Base-by-base conservation (phyloP, 2,113 vertebrate species). In the Hymenochirus boettgeri region DNA sequence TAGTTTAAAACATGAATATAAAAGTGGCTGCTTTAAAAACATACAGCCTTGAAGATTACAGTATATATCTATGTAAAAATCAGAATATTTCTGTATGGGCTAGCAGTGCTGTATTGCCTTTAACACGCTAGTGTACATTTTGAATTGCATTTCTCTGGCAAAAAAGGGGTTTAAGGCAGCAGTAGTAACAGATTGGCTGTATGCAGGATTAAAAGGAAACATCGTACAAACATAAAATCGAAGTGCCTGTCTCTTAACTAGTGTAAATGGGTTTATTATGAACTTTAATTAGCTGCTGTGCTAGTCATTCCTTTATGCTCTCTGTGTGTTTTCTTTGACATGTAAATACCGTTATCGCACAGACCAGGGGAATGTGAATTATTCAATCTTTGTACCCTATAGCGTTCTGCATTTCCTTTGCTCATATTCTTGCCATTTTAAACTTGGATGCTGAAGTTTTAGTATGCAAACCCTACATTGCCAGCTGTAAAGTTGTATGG, bases 361-460 rank as follows among this genome's bases (percentile, higher is more conserved):
- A 35, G 33, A 35, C 51, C 35, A 45, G 35, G 29, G 19, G 26
- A 48, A 57, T 57, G 53, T 57, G 62, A 57, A 59, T 26, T 5
- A 59, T n/a, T 6, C 10, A 58, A 57, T 33, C 42, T 33, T 3
- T 48, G 26, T 33, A 22, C n/a, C 37, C 27, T 51, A 51, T 35
- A 51, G 45, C 63, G 25, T 58, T 42, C 50, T 21, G 33, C 55
- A 66, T 66, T 58, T 66, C 55, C 42, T 24, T 52, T 52, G 46
- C 56, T 52, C 57, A 29, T 60, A 47, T 39, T 67, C 64, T 67
- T 67, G 56, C 64, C 64, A 52, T 29, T 23, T 22, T 24, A 33
- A n/a, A 3, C n/a, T 22, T 24, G 10, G 13, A 22, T 17, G 39
- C n/a, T 42, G 39, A 13, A 42, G 13, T 18, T 3, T 42, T n/a